Evolutionary conservation across 2,797 vertebrate genomes (phyloP).

Genomic region (Smutsia temminckii): DNA sequence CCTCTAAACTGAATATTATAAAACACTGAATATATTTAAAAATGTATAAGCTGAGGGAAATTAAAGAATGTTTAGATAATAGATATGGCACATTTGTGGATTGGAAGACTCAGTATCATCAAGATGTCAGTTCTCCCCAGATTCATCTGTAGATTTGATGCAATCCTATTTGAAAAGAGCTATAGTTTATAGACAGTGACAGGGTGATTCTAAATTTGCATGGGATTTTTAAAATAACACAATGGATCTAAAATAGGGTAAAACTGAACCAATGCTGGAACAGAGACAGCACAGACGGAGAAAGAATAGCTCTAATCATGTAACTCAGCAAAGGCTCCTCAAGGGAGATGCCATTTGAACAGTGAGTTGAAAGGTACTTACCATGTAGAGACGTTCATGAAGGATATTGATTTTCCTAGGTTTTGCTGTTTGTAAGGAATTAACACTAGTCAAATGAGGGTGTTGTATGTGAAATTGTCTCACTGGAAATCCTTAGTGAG

Average conservation of each 20-base stretch:
- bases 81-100: background rate
- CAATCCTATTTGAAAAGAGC: background rate
- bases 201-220: background rate
- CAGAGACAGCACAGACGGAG: background rate
- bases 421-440: background rate
- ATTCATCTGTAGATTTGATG: background rate
- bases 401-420: background rate
- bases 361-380: background rate
- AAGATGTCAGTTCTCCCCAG: background rate
- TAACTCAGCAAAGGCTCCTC: background rate
- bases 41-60: background rate
- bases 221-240: background rate
- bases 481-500: background rate
- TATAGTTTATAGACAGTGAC: background rate
- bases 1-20: background rate
- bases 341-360: background rate
- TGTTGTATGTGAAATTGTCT: background rate
- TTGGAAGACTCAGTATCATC: background rate
- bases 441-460: background rate
- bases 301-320: background rate
- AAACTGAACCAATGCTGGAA: background rate
- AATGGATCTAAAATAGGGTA: background rate
- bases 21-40: background rate
- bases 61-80: constrained; percentile 13
- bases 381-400: background rate